Evolutionary conservation across 2,888 invertebrate species (phyloP).

Genomic region (Archaeoteleia sp.): DNA sequence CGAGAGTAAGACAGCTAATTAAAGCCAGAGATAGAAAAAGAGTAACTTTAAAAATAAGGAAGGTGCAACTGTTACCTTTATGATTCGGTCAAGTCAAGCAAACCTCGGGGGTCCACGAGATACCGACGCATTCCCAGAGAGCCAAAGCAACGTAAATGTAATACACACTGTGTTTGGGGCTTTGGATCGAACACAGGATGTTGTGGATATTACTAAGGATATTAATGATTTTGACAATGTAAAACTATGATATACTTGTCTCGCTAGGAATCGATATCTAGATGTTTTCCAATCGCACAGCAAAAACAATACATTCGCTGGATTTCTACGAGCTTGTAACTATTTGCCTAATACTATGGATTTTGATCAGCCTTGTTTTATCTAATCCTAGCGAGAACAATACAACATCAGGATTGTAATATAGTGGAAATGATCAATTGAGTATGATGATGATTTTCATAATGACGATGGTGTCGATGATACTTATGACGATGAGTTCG

Average conservation of each 20-base stretch:
- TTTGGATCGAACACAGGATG: constrained; percentile 37
- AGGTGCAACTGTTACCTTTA: constrained; percentile 82
- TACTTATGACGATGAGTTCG: not conserved
- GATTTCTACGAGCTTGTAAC: constrained; percentile 46
- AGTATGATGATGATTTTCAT: constrained; percentile 13
- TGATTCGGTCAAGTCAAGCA: constrained; percentile 75
- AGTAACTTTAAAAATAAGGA: constrained; percentile 70
- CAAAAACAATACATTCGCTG: constrained; percentile 48
- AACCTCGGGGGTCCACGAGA: constrained; percentile 76
- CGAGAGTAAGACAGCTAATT: constrained; percentile 46
- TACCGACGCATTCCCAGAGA: constrained; percentile 80
- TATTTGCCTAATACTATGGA: constrained; percentile 42
- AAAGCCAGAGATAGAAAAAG: constrained; percentile 64
- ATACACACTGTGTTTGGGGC: constrained; percentile 72
- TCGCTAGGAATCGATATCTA: constrained; percentile 49
- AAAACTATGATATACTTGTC: constrained; percentile 35
- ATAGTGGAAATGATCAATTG: not conserved
- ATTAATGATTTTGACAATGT: constrained; percentile 52
- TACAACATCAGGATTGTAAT: constrained; percentile 13
- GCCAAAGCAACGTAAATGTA: constrained; percentile 76
- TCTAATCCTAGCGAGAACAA: constrained; percentile 53
- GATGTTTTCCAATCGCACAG: constrained; percentile 37
- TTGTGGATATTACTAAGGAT: constrained; percentile 20
- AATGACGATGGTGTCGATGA: constrained; percentile 13
- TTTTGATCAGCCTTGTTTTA: constrained; percentile 34